A percentile compares a stretch with the other conserved stretches of the same genome.
These are phyloP conservation scores for Harlomillsia oculata DNA, from an alignment of 1,140 invertebrate genomes.

Conservation along the genomic window DNA sequence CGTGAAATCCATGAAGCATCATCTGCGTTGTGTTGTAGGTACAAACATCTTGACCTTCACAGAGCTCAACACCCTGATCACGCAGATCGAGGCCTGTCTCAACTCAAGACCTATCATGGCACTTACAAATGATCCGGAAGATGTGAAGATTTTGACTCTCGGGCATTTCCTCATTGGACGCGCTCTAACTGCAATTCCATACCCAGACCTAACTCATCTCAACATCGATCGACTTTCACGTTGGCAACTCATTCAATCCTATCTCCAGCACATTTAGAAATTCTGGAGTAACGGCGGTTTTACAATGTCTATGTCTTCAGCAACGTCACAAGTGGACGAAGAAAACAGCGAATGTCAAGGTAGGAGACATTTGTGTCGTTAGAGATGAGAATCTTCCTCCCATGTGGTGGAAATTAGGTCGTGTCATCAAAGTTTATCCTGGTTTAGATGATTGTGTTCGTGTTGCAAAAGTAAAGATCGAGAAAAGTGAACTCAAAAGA, in stretches of 20 bases:
- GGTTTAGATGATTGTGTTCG: conserved; percentile 35
- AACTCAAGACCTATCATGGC: conserved; percentile 36
- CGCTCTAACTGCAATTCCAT: conserved; percentile 1
- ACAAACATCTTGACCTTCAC: conserved; percentile 22
- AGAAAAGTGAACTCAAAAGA: not conserved
- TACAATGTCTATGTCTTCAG: not conserved
- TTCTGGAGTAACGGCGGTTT: conserved; percentile 37
- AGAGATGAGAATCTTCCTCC: conserved; percentile 36
- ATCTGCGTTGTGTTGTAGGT: not conserved
- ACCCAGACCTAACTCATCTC: not conserved
- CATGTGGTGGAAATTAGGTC: conserved; percentile 37
- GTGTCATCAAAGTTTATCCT: conserved; percentile 35
- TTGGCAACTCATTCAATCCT: conserved; percentile 16
- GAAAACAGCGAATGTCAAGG: not conserved
- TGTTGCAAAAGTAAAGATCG: conserved; percentile 29
- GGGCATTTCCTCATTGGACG: conserved; percentile 22
- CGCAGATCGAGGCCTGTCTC: conserved; percentile 36
- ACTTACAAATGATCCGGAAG: conserved; percentile 35
- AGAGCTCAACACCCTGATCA: conserved; percentile 34
- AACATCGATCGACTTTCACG: not conserved
- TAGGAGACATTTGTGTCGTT: conserved; percentile 29
- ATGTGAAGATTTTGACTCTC: conserved; percentile 35
- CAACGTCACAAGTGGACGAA: conserved; percentile 20
- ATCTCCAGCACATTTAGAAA: conserved; percentile 1
- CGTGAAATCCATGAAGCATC: conserved; percentile 7